Evolutionary conservation across 2,888 invertebrate genomes (phyloP).

Genomic region (Candidula unifasciata): DNA sequence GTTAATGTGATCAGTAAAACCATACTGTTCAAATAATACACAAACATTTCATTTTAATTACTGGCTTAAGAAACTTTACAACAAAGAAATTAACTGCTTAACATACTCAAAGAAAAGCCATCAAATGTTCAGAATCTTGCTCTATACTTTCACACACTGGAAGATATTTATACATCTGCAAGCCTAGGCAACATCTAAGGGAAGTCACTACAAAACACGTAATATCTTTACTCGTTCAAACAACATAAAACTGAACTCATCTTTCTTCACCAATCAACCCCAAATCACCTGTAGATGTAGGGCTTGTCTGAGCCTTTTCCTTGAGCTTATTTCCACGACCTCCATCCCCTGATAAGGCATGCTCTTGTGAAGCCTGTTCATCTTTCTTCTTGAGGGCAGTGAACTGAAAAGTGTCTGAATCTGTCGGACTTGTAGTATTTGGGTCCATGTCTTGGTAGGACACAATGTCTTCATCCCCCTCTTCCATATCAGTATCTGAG

Average conservation of each 20-base stretch:
- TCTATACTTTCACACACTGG: too few species aligned
- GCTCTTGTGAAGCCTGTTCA: too few species aligned
- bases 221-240: not conserved
- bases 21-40: too few species aligned
- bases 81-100: too few species aligned
- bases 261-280: not conserved
- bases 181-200: too few species aligned
- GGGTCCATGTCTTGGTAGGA: not conserved
- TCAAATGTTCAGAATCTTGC: too few species aligned
- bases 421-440: not conserved
- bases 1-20: too few species aligned
- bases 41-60: too few species aligned
- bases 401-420: not conserved
- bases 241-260: not conserved
- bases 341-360: not conserved
- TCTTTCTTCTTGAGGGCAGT: not conserved
- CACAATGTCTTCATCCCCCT: not conserved
- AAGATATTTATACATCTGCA: too few species aligned
- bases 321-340: not conserved
- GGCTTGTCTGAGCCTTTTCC: not conserved
- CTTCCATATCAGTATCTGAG: slow-evolving; percentile 14
- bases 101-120: too few species aligned
- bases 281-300: not conserved
- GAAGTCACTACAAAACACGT: too few species aligned
- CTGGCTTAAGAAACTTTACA: too few species aligned